Conservation (phyloP, 2,888 invertebrate species). For the Pheosia tremula region DNA sequence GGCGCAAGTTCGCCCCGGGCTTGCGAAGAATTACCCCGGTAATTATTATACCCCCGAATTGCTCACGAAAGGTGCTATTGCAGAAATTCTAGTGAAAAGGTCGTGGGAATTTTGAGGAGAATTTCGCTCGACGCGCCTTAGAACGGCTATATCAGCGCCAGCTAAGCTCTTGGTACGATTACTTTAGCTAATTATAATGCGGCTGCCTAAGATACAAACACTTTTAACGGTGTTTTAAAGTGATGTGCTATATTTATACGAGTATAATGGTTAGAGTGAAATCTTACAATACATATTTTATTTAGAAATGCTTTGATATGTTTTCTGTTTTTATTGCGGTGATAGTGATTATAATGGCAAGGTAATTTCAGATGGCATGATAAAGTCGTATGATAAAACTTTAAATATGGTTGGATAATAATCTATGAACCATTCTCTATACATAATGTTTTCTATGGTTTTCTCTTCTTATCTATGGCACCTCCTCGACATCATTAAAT, state of each 20-base stretch:
- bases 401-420: too few relatives aligned
- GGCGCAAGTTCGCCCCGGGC: conserved; percentile 37
- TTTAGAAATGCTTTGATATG: too few relatives aligned
- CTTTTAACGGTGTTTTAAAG: not conserved
- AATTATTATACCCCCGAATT: conserved; percentile 49
- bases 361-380: too few relatives aligned
- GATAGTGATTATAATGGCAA: too few relatives aligned
- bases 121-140: not conserved
- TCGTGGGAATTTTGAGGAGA: conserved; percentile 1
- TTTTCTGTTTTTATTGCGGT: too few relatives aligned
- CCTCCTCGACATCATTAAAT: too few relatives aligned
- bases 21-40: conserved; percentile 50
- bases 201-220: not conserved
- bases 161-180: not conserved
- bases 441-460: too few relatives aligned
- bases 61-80: conserved; percentile 29
- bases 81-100: conserved; percentile 22
- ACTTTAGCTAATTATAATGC: not conserved
- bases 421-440: too few relatives aligned
- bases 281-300: too few relatives aligned
- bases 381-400: too few relatives aligned
- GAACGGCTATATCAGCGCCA: not conserved
- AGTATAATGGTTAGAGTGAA: too few relatives aligned
- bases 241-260: not conserved
- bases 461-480: too few relatives aligned